Evolutionary conservation across 2,888 invertebrate genomes (phyloP), one percentile per base, ranked within the genome.

Genomic region (Cordilura impudica): DNA sequence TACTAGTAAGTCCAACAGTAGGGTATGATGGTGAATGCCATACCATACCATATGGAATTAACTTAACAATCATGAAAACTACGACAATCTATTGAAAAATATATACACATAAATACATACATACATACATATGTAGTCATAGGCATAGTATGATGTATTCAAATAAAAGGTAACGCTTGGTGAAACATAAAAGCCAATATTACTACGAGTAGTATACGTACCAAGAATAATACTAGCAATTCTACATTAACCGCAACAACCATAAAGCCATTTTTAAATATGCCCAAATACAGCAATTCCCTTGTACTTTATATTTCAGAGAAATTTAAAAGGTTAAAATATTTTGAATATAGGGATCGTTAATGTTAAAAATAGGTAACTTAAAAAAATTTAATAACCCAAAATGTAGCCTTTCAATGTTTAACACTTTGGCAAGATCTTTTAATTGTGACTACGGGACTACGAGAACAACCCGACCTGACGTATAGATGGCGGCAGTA

Each of bases 161-260:
- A n/a, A 26, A 35, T 31, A 19, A 5, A 35, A 21, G 35, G 56
- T 35, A 56, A 56, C 56, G 56, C 56, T 56, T 56, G 56, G 35
- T 12, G 19, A 31, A 56, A 56, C 56, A 56, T 35, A 21, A 56
- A 56, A 56, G 35, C 35, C 35, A 14, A 21, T n/a, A 56, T 31
- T 21, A n/a, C 8, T 35, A n/a, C n/a, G n/a, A n/a, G n/a, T n/a
- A 3, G 29, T 35, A 47, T n/a, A 31, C 26, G 49, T 14, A 45
- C 19, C 2, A 29, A 31, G 8, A 31, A 29, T 31, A 31, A 31
- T 10, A 10, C 10, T 31, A 31, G 10, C 0, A 31, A 31, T 31
- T 2, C 2, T 31, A 31, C 3, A 31, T 12, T 31, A 31, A 31
- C 8, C 31, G 12, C 8, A 31, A 31, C 12, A 10, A 31, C 12